Conservation (phyloP, 1,140 invertebrate species). For the Ruditapes philippinarum region DNA sequence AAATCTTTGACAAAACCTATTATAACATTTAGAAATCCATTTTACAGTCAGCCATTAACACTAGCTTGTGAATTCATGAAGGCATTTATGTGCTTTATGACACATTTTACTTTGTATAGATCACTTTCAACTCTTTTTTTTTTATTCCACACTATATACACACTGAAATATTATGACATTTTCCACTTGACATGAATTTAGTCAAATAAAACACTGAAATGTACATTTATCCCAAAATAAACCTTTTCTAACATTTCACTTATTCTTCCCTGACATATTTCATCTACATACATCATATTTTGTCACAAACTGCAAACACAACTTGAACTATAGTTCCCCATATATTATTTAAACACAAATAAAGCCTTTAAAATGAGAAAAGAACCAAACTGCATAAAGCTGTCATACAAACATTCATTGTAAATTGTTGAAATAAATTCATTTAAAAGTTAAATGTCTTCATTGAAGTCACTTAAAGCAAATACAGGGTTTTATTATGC, state of each 20-base stretch:
- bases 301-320: not conserved
- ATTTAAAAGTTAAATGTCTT: not conserved
- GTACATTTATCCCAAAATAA: constrained; percentile 12
- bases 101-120: constrained; percentile 22
- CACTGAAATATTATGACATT: not conserved
- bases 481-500: not conserved
- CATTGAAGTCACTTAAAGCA: not conserved
- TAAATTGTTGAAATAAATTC: not conserved
- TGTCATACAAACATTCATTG: not conserved
- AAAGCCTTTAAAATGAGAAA: not conserved
- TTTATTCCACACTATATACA: not conserved
- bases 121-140: constrained; percentile 13
- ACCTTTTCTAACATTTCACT: not conserved
- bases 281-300: not conserved
- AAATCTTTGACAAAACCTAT: not conserved
- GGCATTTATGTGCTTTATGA: not conserved
- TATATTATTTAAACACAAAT: not conserved
- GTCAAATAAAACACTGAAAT: not conserved
- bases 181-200: not conserved
- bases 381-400: not conserved
- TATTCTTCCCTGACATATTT: not conserved
- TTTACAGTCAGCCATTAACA: not conserved
- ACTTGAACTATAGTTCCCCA: not conserved
- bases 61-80: not conserved
- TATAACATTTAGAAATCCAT: not conserved